These are phyloP conservation scores for Sarotherodon lohbergeri DNA, from an alignment of 2,113 vertebrate species.

Conservation along the genomic window DNA sequence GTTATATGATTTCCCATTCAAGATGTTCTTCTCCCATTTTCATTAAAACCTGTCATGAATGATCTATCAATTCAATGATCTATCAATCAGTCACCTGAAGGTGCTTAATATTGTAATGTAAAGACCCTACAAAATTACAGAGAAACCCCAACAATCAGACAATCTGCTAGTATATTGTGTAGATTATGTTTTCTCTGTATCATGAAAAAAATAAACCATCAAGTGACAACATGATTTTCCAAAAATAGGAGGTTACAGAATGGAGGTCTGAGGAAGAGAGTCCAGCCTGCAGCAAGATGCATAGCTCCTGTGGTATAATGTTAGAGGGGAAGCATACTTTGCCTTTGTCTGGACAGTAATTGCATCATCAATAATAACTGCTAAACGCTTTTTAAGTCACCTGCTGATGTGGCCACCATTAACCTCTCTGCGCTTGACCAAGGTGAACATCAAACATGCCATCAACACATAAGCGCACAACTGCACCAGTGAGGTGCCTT, in stretches of 20 bases:
- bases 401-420: constrained; percentile 54
- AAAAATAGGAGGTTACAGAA: neutral
- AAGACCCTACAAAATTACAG: neutral
- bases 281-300: constrained; percentile 8
- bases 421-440: constrained; percentile 61
- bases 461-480: neutral
- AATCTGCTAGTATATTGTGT: neutral
- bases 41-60: no score
- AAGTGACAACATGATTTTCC: neutral
- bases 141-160: neutral
- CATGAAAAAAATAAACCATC: accelerated
- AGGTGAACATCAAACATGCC: constrained; percentile 53
- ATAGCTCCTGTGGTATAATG: neutral
- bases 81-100: neutral
- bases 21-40: neutral
- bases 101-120: neutral
- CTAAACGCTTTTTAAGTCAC: constrained; percentile 61
- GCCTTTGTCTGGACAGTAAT: constrained; percentile 56
- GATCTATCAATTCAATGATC: neutral
- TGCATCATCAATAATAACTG: constrained; percentile 64
- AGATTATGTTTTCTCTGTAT: neutral
- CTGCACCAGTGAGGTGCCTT: neutral
- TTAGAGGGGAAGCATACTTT: constrained; percentile 36
- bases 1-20: neutral
- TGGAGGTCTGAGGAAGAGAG: neutral